phyloP scores from a whole-genome alignment of 2,797 vertebrate species.

The Cyclopterus lumpus region DNA sequence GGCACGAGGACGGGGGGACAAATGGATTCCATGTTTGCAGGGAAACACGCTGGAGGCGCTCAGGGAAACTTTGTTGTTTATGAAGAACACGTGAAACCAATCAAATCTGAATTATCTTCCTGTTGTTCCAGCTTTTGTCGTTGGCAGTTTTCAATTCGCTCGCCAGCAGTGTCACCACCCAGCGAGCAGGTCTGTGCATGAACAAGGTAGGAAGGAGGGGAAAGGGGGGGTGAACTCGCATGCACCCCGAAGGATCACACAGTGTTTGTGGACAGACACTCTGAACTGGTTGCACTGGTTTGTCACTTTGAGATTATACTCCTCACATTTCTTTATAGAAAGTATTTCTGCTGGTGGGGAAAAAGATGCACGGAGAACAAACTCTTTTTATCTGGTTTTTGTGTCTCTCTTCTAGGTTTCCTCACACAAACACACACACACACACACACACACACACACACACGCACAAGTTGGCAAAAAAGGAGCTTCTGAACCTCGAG shows the following conservation, averaged over 20 bases:
- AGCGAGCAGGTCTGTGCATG: slow-evolving; percentile 72
- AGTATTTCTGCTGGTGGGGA: slow-evolving; percentile 10
- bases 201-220: slow-evolving; percentile 17
- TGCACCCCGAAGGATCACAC: slow-evolving; percentile 25
- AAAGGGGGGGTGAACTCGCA: slow-evolving; percentile 35
- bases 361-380: slow-evolving; percentile 14
- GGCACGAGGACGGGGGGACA: slow-evolving; percentile 73
- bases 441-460: too few relatives aligned
- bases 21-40: slow-evolving; percentile 87
- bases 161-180: slow-evolving; percentile 84
- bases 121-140: slow-evolving; percentile 84
- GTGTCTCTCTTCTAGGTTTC: neutral
- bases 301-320: slow-evolving; percentile 25
- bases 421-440: slow-evolving; percentile 14
- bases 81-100: slow-evolving; percentile 88
- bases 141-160: slow-evolving; percentile 75
- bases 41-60: slow-evolving; percentile 81
- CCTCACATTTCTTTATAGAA: slow-evolving; percentile 4
- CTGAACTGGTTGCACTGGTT: slow-evolving; percentile 7
- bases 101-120: slow-evolving; percentile 87
- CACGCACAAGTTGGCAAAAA: slow-evolving; percentile 45
- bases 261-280: neutral
- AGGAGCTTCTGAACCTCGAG: slow-evolving; percentile 68
- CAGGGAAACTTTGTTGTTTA: slow-evolving; percentile 85
- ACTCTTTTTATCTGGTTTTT: slow-evolving; percentile 4